Evolutionary conservation across 2,797 vertebrate genomes (phyloP), one percentile per base, ranked within the genome.

Genomic region (Paedocypris micromegethes): DNA sequence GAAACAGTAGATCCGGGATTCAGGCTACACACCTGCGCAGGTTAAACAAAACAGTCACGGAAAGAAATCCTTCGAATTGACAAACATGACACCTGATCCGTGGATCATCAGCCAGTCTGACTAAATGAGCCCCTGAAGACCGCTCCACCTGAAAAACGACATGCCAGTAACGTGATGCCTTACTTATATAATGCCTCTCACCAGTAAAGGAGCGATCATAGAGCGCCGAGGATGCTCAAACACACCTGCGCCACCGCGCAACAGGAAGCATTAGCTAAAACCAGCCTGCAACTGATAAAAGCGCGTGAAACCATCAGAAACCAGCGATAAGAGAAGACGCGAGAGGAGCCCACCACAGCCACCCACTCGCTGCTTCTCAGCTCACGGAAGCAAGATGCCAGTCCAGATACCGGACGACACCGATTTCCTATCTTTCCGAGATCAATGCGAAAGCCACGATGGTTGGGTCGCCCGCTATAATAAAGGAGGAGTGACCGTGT

Each of bases 331-430:
- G 6, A 47, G 42, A n/a, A 41, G 50, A 3, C 7, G 1, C 72
- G 58, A 61, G 39, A 56, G 45, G 45, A 58, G 23, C 23, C 23
- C 23, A 23, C 23, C 23, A 23, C 23, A 23, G 23, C 23, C 23
- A 23, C 23, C 23, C 23, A 23, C 53, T 66, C 51, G 58, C 61
- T 42, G 38, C 77, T 67, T 50, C 58, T 49, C 59, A 59, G 51
- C 59, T 60, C 67, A 58, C 45, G 47, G 52, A 68, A 51, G 57
- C 75, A 76, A 77, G 70, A 90, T 91, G 90, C 85, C 88, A 65
- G 90, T 92, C 54, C 92, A 92, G 75, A 90, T 93, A 80, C 92
- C 90, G 3, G 92, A 93, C 58, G 90, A 93, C 82, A 82, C 88
- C 6, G 88, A 92, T 79, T 92, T 92, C 86, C 87, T 83, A 50